Conservation (phyloP, 2,888 invertebrate species). For the Lamproptera curius region DNA sequence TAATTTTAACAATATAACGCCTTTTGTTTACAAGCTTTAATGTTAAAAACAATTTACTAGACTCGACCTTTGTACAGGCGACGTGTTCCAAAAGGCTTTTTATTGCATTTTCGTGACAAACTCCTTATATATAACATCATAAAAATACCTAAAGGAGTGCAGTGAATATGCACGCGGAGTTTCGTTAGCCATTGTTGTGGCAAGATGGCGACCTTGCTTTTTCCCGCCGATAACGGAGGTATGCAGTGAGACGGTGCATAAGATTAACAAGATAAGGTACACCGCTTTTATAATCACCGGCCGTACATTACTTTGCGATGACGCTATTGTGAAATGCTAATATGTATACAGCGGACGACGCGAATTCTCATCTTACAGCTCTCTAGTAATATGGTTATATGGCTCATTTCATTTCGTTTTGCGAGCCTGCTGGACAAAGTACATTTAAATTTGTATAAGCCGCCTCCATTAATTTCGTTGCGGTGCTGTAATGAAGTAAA, state of each 20-base stretch:
- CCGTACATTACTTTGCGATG: conserved; percentile 15
- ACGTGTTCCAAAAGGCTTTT: background rate
- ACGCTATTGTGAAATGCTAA: conserved; percentile 21
- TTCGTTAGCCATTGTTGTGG: conserved; percentile 18
- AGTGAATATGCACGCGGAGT: conserved; percentile 7
- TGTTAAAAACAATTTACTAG: too few relatives aligned
- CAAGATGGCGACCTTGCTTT: conserved; percentile 44
- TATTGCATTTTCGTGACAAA: background rate
- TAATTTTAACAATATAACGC: too few relatives aligned
- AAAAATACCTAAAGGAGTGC: conserved; percentile 12
- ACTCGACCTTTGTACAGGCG: conserved; percentile 1
- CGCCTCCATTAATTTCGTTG: too few relatives aligned
- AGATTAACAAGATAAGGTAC: conserved; percentile 49
- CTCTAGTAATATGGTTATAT: background rate
- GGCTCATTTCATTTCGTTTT: background rate
- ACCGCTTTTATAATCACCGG: conserved; percentile 36
- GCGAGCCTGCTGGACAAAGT: too few relatives aligned
- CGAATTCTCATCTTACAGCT: conserved; percentile 11
- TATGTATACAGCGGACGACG: conserved; percentile 13
- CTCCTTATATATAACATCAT: background rate
- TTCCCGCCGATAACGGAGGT: conserved; percentile 45
- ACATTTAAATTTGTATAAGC: too few relatives aligned
- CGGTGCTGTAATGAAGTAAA: too few relatives aligned
- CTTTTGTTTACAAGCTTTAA: too few relatives aligned
- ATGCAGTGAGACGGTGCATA: conserved; percentile 47